phyloP scores from a whole-genome alignment of 2,888 invertebrate species.

The Andrena haemorrhoa region DNA sequence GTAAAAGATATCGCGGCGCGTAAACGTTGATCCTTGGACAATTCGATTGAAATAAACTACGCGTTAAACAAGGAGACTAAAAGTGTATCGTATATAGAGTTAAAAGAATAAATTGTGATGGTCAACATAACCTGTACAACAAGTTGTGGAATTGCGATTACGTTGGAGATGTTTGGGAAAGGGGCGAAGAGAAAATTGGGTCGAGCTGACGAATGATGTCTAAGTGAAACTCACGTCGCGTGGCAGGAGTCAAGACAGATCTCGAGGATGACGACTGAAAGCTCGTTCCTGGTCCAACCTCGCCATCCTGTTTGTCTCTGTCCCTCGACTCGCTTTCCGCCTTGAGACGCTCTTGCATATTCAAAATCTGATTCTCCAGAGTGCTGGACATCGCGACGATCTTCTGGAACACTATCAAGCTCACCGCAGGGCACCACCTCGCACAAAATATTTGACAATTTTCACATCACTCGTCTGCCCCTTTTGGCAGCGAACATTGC shows the following conservation, averaged over 20 bases:
- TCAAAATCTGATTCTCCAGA: slow-evolving; percentile 92
- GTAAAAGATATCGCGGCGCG: background rate
- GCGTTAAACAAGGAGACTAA: slow-evolving; percentile 46
- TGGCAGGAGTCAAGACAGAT: slow-evolving; percentile 82
- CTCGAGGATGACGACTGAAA: slow-evolving; percentile 83
- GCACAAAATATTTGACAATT: slow-evolving; percentile 78
- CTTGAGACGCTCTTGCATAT: slow-evolving; percentile 92
- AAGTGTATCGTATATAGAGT: slow-evolving; percentile 55
- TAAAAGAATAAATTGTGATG: slow-evolving; percentile 60
- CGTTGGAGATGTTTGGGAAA: background rate
- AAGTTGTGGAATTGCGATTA: slow-evolving; percentile 28
- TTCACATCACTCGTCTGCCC: slow-evolving; percentile 81
- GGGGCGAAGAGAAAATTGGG: slow-evolving; percentile 11
- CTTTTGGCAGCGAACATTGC: slow-evolving; percentile 80
- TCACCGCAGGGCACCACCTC: slow-evolving; percentile 69
- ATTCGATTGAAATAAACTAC: slow-evolving; percentile 51
- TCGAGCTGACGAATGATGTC: background rate
- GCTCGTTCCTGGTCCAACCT: slow-evolving; percentile 82
- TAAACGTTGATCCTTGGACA: background rate
- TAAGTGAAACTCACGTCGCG: slow-evolving; percentile 85
- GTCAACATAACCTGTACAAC: slow-evolving; percentile 75
- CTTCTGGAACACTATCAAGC: slow-evolving; percentile 53
- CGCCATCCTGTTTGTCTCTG: slow-evolving; percentile 87
- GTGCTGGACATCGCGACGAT: slow-evolving; percentile 88
- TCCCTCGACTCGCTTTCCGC: slow-evolving; percentile 89